A percentile compares a stretch with the other conserved stretches of the same genome.
phyloP scores from a whole-genome alignment of 2,113 vertebrate species.

The Synodontis membranacea region DNA sequence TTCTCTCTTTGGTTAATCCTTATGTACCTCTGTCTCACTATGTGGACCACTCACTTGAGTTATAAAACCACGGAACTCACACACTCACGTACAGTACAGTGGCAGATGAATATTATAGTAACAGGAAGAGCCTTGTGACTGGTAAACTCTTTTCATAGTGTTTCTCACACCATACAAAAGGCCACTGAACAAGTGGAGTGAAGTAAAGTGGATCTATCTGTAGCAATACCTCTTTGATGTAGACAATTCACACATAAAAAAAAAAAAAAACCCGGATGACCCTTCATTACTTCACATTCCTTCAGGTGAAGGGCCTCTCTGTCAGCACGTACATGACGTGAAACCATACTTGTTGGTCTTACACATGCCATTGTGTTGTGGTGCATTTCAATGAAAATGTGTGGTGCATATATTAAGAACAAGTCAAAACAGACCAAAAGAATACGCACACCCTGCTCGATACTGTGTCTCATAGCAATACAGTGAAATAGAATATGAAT shows the following conservation, averaged over 20 bases:
- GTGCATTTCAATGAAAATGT: conserved; percentile 57
- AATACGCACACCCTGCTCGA: conserved; percentile 65
- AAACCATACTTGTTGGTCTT: conserved; percentile 33
- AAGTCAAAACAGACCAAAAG: conserved; percentile 74
- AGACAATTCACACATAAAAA: conserved; percentile 33
- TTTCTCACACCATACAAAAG: conserved; percentile 23
- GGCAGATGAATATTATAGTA: background rate
- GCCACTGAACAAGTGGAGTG: conserved; percentile 30
- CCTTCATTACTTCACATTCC: conserved; percentile 8
- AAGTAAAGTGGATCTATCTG: conserved; percentile 43
- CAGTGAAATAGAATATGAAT: conserved; percentile 61
- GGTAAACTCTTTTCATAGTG: conserved; percentile 2
- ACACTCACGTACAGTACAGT: background rate
- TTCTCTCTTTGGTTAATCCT: conserved; percentile 43
- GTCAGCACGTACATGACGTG: conserved; percentile 14
- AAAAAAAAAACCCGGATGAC: conserved; percentile 10
- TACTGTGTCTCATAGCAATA: conserved; percentile 69
- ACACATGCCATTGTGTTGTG: conserved; percentile 57
- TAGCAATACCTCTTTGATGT: conserved; percentile 55
- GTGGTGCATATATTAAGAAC: conserved; percentile 55
- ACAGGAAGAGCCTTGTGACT: background rate
- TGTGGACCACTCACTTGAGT: conserved; percentile 32
- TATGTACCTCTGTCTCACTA: conserved; percentile 38
- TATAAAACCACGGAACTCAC: conserved; percentile 30
- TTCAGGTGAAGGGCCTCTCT: conserved; percentile 7